Evolutionary conservation across 2,113 vertebrate genomes (phyloP).

Genomic region (Pipa parva): DNA sequence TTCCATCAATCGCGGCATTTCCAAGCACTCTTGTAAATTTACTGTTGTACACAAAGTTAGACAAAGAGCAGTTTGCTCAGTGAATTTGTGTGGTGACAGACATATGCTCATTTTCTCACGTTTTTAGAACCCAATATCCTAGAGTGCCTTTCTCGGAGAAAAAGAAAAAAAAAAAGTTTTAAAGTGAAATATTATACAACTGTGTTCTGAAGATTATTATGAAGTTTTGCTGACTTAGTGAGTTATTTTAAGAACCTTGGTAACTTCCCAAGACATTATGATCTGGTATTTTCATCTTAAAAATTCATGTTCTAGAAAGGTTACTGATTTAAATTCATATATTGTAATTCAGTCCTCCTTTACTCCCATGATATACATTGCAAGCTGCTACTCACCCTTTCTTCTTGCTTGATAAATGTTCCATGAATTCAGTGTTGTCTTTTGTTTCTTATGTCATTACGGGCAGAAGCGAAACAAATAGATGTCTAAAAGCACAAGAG

Average conservation of each 20-base stretch:
- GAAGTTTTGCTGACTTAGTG: conserved; percentile 16
- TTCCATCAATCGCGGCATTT: not conserved
- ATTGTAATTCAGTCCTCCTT: conserved; percentile 57
- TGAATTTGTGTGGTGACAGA: not conserved
- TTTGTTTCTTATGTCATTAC: conserved; percentile 50
- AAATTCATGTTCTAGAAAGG: conserved; percentile 55
- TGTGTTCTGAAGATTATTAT: conserved; percentile 4
- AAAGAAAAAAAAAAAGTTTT: conserved; percentile 21
- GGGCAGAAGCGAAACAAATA: conserved; percentile 39
- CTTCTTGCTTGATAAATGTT: conserved; percentile 50
- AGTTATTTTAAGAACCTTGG: conserved; percentile 53
- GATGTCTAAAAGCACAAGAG: conserved; percentile 28
- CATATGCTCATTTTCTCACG: not conserved
- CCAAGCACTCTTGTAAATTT: not conserved
- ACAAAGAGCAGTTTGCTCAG: not conserved
- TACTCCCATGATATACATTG: conserved; percentile 49
- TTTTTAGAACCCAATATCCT: not conserved
- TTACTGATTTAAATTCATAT: conserved; percentile 61
- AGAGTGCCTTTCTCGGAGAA: not conserved
- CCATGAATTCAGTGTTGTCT: conserved; percentile 50
- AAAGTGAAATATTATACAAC: conserved; percentile 19
- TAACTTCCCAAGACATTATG: conserved; percentile 46
- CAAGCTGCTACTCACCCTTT: conserved; percentile 51
- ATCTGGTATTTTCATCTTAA: conserved; percentile 54
- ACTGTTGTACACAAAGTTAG: not conserved